Conservation (phyloP, 1,140 invertebrate species). For the Dendrolimus punctatus region DNA sequence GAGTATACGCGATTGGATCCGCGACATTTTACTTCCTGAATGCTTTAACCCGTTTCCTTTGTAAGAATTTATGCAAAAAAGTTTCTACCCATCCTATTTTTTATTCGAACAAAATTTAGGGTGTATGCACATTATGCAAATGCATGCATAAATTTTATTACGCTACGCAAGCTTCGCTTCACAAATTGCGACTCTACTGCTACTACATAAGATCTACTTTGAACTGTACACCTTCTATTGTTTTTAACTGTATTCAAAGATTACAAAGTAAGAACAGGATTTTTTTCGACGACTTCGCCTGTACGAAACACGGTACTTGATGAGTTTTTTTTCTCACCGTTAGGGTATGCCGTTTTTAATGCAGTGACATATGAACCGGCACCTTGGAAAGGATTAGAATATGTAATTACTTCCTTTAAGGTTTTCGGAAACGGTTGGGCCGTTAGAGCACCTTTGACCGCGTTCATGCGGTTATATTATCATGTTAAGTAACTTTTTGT, state of each 20-base stretch:
- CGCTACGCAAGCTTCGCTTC: constrained; percentile 21
- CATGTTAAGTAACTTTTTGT: neutral
- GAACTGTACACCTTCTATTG: constrained; percentile 13
- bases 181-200: constrained; percentile 13
- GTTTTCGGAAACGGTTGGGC: constrained; percentile 58
- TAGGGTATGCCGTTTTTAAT: constrained; percentile 41
- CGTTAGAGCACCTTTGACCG: constrained; percentile 31
- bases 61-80: constrained; percentile 73
- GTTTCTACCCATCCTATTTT: constrained; percentile 72
- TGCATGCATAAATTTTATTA: constrained; percentile 71
- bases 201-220: constrained; percentile 27
- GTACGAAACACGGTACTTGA: constrained; percentile 49
- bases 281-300: constrained; percentile 42
- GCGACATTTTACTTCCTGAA: constrained; percentile 65
- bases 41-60: constrained; percentile 69
- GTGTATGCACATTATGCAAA: constrained; percentile 73
- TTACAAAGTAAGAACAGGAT: constrained; percentile 55
- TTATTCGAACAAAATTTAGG: constrained; percentile 72
- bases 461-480: constrained; percentile 12
- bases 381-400: constrained; percentile 59
- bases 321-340: constrained; percentile 61
- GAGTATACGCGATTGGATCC: constrained; percentile 32
- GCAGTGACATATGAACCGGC: constrained; percentile 63
- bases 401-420: constrained; percentile 71
- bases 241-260: constrained; percentile 25